Percentiles rank a stretch among this genome's conserved stretches.
These are phyloP conservation scores for Pseudorasbora parva DNA, from an alignment of 2,113 vertebrate species.

Conservation along the genomic window DNA sequence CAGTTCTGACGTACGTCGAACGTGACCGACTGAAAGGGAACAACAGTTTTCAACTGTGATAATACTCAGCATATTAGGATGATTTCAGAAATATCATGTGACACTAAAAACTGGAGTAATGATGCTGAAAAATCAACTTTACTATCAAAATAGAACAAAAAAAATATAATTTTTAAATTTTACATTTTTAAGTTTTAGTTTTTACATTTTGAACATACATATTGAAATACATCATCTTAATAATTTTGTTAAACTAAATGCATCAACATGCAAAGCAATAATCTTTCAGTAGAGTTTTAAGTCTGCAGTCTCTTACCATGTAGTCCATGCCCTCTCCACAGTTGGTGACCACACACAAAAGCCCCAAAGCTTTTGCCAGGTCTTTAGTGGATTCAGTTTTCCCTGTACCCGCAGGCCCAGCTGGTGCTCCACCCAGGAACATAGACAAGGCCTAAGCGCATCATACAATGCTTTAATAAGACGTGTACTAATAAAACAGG, in stretches of 20 bases:
- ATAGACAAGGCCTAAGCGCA: constrained; percentile 89
- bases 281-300: not conserved
- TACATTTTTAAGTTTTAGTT: too few species aligned
- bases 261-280: not conserved
- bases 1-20: too few species aligned
- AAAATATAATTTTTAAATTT: too few species aligned
- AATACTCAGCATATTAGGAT: too few species aligned
- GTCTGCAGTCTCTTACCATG: constrained; percentile 78
- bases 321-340: constrained; percentile 98
- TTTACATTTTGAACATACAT: too few species aligned
- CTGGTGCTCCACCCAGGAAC: constrained; percentile 93
- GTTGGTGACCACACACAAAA: constrained; percentile 96
- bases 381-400: constrained; percentile 98
- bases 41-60: not conserved
- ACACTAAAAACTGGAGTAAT: not conserved
- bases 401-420: constrained; percentile 95
- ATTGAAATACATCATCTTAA: not conserved
- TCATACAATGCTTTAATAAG: constrained; percentile 27
- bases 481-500: constrained; percentile 9
- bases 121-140: too few species aligned
- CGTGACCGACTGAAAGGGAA: too few species aligned
- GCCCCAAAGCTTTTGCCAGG: constrained; percentile 93
- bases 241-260: not conserved
- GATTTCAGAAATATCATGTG: not conserved
- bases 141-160: too few species aligned